Evolutionary conservation across 2,888 invertebrate genomes (phyloP), one percentile per base, ranked within the genome.

Genomic region (Brachyptera putata): DNA sequence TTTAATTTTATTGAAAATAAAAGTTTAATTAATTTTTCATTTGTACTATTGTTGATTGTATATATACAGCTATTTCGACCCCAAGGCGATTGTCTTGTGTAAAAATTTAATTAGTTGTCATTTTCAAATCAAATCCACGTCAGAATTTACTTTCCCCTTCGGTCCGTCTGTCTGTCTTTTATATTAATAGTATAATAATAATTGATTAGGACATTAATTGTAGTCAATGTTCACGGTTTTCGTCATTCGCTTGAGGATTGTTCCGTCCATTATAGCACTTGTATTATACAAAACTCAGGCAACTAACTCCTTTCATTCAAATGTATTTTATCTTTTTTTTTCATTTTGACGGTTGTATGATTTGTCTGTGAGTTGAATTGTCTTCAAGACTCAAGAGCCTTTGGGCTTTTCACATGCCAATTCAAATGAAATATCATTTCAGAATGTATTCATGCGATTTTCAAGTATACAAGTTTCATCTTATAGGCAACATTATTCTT

Each of bases 131-230:
- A 50, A 50, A 50, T 50, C n/a, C 14, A 25, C 26, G 49, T 25
- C 14, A 26, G 13, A 30, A 50, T 26, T 50, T 30, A 16, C 3
- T 16, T 18, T 24, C 30, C 49, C 26, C 11, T 50, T 16, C 18
- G 41, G 18, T 21, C 25, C 26, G 24, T 16, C 48, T 9, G 48
- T 4, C 48, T 46, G 46, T 46, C 46, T 22, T 2, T n/a, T 25
- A 16, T 50, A 1, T 25, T n/a, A 25, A 26, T 3, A 50, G 49
- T 16, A 26, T 11, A 18, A 50, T 25, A n/a, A 50, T 50, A 50
- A 50, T 50, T 50, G 49, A 50, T 50, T 50, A 50, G 26, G 25
- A 22, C 49, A 50, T 16, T 50, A 26, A 50, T 50, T 14, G 49
- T 18, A 26, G 48, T 41, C 41, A 41, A 48, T 26, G 25, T 50